Evolutionary conservation across 2,113 vertebrate species (phyloP).

Genomic region (Vulpes vulpes): DNA sequence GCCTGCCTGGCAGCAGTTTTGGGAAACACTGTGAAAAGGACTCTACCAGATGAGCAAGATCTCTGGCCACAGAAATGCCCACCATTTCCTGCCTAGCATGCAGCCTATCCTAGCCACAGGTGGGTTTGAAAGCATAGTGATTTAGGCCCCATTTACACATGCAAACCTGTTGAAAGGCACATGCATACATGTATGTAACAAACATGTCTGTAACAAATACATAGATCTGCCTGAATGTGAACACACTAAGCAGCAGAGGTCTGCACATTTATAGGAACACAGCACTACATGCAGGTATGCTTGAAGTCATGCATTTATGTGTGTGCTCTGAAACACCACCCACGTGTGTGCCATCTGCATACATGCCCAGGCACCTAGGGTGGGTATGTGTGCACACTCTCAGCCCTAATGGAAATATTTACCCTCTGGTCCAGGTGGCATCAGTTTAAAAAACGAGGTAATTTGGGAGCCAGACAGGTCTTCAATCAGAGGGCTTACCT

Average conservation of each 20-base stretch:
- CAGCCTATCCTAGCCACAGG: not conserved
- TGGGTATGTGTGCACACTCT: not conserved
- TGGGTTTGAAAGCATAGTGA: not conserved
- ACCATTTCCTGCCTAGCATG: not conserved
- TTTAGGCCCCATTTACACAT: not conserved
- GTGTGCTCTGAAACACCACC: not conserved
- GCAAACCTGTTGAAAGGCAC: not conserved
- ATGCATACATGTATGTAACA: accelerated
- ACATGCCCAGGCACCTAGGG: not conserved
- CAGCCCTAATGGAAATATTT: not conserved
- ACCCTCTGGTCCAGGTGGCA: slow-evolving; percentile 19
- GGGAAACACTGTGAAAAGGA: not conserved
- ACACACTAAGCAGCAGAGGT: not conserved
- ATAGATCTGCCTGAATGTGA: not conserved
- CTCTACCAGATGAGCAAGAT: not conserved
- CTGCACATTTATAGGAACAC: not conserved
- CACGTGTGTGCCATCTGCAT: too few species aligned
- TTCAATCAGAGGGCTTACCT: slow-evolving; percentile 56
- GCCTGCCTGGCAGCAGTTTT: accelerated
- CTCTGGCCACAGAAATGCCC: too few species aligned
- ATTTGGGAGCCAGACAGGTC: slow-evolving; percentile 54
- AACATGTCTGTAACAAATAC: not conserved
- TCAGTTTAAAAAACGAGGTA: slow-evolving; percentile 57
- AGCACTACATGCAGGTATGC: accelerated
- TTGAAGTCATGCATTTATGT: accelerated